Conservation (phyloP, 2,888 invertebrate species). For the Monochamus alternatus region DNA sequence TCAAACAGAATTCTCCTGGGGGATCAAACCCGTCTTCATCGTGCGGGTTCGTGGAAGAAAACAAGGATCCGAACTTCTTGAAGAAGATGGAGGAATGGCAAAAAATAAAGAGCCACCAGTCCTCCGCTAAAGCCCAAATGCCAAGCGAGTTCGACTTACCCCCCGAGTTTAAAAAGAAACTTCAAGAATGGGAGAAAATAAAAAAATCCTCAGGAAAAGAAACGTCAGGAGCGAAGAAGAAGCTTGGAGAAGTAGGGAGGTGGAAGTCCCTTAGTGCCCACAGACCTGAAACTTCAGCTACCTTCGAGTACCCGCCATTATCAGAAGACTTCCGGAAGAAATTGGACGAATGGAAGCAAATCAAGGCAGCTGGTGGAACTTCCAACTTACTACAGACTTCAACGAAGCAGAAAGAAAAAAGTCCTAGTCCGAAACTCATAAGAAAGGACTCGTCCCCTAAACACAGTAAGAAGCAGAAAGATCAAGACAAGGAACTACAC, state of each 20-base stretch:
- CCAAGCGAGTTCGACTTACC: constrained; percentile 80
- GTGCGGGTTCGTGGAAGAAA: constrained; percentile 59
- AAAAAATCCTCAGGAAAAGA: constrained; percentile 71
- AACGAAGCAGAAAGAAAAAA: constrained; percentile 58
- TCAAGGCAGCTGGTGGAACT: constrained; percentile 75
- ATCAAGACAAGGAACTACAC: constrained; percentile 73
- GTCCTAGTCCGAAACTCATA: constrained; percentile 66
- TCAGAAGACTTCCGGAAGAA: constrained; percentile 89
- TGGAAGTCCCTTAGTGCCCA: constrained; percentile 73
- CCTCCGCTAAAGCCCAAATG: constrained; percentile 60
- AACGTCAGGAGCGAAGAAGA: constrained; percentile 64
- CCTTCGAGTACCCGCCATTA: constrained; percentile 77
- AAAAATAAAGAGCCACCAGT: constrained; percentile 66
- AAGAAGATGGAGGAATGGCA: constrained; percentile 74
- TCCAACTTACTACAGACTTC: constrained; percentile 50
- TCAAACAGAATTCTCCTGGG: constrained; percentile 61
- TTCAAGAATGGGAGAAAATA: constrained; percentile 89
- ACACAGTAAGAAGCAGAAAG: constrained; percentile 65
- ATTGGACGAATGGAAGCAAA: constrained; percentile 89
- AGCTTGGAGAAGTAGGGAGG: constrained; percentile 76
- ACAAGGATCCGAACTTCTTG: constrained; percentile 68
- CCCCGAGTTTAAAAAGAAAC: constrained; percentile 86
- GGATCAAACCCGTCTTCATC: constrained; percentile 55
- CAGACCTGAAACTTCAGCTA: constrained; percentile 55
- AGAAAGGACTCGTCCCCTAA: constrained; percentile 66